phyloP scores from a whole-genome alignment of 2,888 invertebrate species.

The Toxonevra muliebris region DNA sequence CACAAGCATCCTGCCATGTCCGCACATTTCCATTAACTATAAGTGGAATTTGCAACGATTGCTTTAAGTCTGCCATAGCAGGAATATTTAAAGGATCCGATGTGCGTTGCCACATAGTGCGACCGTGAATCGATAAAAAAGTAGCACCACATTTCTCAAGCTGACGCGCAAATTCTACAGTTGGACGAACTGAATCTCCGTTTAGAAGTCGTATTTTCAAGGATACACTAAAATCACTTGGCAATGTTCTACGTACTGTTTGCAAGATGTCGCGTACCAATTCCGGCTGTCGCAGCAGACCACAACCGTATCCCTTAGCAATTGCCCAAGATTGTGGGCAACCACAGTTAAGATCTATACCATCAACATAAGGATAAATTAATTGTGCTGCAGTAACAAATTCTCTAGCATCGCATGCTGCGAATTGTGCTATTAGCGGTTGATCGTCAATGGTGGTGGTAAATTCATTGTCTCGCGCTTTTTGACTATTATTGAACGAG shows the following conservation, averaged over 20 bases:
- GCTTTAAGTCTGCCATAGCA: constrained; percentile 75
- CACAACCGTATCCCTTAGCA: constrained; percentile 88
- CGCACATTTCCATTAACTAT: constrained; percentile 93
- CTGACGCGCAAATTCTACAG: constrained; percentile 81
- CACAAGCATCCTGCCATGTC: constrained; percentile 75
- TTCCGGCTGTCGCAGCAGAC: constrained; percentile 84
- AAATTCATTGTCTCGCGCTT: constrained; percentile 87
- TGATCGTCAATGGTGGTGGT: constrained; percentile 78
- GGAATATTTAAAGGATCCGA: constrained; percentile 77
- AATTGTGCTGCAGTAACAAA: constrained; percentile 87
- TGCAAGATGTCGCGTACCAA: constrained; percentile 81
- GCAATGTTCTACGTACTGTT: constrained; percentile 77
- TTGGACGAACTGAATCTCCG: constrained; percentile 66
- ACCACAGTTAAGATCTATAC: constrained; percentile 96
- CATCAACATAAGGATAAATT: constrained; percentile 85
- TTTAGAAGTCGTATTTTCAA: constrained; percentile 84
- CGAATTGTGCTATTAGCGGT: constrained; percentile 94
- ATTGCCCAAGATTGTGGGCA: constrained; percentile 97
- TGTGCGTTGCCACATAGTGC: constrained; percentile 82
- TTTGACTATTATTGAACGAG: constrained; percentile 87
- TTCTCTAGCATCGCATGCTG: constrained; percentile 83
- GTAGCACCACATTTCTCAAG: constrained; percentile 87
- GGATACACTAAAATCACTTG: constrained; percentile 82
- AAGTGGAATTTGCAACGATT: constrained; percentile 77
- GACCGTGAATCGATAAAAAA: constrained; percentile 90